Evolutionary conservation across 2,797 vertebrate species (phyloP).

Genomic region (Sebastes hubbsi): DNA sequence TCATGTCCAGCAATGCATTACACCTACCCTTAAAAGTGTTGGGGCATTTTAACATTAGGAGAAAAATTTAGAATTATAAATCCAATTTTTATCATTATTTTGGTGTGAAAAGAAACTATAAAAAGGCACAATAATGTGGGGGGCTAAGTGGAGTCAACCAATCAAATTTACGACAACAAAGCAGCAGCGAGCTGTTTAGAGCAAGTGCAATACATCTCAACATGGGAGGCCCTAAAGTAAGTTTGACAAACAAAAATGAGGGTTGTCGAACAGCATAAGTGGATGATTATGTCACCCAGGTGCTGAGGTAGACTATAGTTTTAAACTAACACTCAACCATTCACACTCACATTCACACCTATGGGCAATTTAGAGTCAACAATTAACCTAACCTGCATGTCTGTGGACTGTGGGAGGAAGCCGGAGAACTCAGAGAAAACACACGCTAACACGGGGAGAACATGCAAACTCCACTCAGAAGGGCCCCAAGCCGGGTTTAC

Average conservation of each 20-base stretch:
- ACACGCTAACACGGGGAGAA: no score
- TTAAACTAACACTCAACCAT: background rate
- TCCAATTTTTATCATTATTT: background rate
- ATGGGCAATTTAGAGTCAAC: no score
- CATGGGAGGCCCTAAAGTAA: constrained; percentile 6
- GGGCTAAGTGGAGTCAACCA: constrained; percentile 8
- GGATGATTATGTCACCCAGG: background rate
- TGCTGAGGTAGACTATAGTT: background rate
- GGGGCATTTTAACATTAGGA: background rate
- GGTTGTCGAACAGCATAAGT: background rate
- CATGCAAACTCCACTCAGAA: no score
- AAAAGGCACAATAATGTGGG: background rate
- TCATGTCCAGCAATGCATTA: background rate
- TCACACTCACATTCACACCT: no score
- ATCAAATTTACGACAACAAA: constrained; percentile 11
- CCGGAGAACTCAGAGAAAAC: no score
- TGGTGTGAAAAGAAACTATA: background rate
- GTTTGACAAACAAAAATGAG: background rate
- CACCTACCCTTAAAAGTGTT: no score
- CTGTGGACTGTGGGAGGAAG: no score
- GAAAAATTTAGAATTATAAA: background rate
- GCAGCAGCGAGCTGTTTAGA: background rate
- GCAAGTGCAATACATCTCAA: constrained; percentile 4
- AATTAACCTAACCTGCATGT: no score
- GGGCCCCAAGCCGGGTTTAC: no score